Base-by-base conservation (phyloP, 2,888 invertebrate species). In the Allophyes oxyacanthae region DNA sequence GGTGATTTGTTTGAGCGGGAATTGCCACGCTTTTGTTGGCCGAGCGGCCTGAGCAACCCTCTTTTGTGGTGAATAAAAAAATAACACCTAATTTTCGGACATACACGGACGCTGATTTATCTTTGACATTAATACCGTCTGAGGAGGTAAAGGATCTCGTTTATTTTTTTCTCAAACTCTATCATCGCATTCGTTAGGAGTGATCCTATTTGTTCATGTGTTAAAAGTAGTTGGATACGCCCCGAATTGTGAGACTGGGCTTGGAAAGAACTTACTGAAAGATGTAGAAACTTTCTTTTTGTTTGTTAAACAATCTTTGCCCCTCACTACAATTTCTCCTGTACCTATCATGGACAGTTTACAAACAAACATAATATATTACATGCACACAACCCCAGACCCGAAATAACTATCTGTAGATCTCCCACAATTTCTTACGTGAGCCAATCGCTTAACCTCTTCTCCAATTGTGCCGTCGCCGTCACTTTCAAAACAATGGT, bases 1-100 rank as follows among this genome's bases (percentile, higher is more conserved):
- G 86, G 90, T 90, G 91, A 92, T 92, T 93, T 92, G 89, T 92
- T 91, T 89, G 85, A 84, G 81, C 79, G 85, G 81, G 87, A 87
- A 91, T 90, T 85, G 87, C 82, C 78, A 82, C 82, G 83, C 83
- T 83, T 84, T 87, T 79, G 83, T 82, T 82, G 75, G 82, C 75
- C 78, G 77, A 78, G 77, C 69, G 78, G 77, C 67, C 57, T 53
- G 60, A 61, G 57, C 68, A 74, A 74, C 77, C 79, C 79, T 78
- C 80, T 78, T 82, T 84, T 83, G 80, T 74, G 80, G 76, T 82
- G 74, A 79, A 82, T 79, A 82, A 82, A 79, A 80, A 83, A 81
- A 75, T 69, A 69, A 75, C 75, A 69, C 69, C 72, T 75, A 75
- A 75, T 75, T 77, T 75, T 69, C 72, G 68, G 68, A 74, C 75